phyloP scores from a whole-genome alignment of 2,888 invertebrate species.

The Parnassius glacialis region DNA sequence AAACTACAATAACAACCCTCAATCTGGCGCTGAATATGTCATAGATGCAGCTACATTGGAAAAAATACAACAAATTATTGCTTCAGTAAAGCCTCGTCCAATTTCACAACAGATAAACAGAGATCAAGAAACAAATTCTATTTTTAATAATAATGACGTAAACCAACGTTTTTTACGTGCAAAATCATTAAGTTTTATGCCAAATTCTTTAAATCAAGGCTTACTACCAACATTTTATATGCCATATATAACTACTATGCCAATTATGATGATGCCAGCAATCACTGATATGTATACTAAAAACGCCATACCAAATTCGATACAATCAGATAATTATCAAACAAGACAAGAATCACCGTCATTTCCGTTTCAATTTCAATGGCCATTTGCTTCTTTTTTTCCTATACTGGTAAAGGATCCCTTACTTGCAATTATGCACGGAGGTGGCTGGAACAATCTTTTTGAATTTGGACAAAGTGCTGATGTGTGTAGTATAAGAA shows the following conservation, averaged over 20 bases:
- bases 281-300: constrained; percentile 35
- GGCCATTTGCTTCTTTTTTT: constrained; percentile 78
- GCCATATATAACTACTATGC: constrained; percentile 58
- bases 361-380: constrained; percentile 55
- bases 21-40: constrained; percentile 46
- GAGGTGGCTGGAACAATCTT: constrained; percentile 77
- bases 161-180: constrained; percentile 32
- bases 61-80: constrained; percentile 64
- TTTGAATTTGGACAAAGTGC: constrained; percentile 81
- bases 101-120: constrained; percentile 31
- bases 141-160: constrained; percentile 36
- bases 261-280: constrained; percentile 55
- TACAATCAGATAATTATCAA: constrained; percentile 42
- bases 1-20: constrained; percentile 49
- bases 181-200: constrained; percentile 35
- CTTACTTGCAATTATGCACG: constrained; percentile 67
- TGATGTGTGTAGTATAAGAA: constrained; percentile 67
- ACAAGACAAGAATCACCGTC: constrained; percentile 49
- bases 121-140: constrained; percentile 41
- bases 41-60: constrained; percentile 61
- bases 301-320: constrained; percentile 39
- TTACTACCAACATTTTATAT: constrained; percentile 31
- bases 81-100: constrained; percentile 54
- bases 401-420: constrained; percentile 82
- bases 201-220: constrained; percentile 27